phyloP scores from a whole-genome alignment of 2,797 vertebrate genomes.

The Discoglossus pictus region DNA sequence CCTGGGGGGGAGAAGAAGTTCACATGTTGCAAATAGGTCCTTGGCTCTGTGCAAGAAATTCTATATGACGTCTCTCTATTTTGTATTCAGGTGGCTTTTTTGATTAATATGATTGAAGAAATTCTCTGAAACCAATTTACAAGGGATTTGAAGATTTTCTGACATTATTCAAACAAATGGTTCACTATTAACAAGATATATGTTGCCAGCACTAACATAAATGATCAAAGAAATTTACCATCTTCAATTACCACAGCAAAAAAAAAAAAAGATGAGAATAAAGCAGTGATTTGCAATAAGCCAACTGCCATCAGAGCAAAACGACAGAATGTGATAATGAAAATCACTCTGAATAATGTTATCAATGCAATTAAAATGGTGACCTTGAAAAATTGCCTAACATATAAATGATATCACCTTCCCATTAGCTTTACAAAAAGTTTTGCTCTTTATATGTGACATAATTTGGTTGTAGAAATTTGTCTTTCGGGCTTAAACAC shows the following conservation, averaged over 20 bases:
- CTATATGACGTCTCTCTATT: conserved; percentile 32
- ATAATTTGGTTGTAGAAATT: conserved; percentile 4
- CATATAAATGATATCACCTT: conserved; percentile 39
- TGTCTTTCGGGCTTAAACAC: background rate
- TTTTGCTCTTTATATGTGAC: conserved; percentile 5
- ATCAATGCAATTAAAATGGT: conserved; percentile 50
- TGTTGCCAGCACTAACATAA: conserved; percentile 57
- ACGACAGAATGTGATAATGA: conserved; percentile 42
- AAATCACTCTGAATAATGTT: conserved; percentile 48
- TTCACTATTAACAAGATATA: conserved; percentile 60
- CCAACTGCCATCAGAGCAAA: conserved; percentile 56
- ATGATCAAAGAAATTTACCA: conserved; percentile 60
- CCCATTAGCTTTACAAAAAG: conserved; percentile 15
- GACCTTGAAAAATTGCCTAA: conserved; percentile 46
- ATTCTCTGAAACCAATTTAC: conserved; percentile 59
- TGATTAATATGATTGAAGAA: conserved; percentile 62
- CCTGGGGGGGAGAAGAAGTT: conserved; percentile 31
- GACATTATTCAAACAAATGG: conserved; percentile 60
- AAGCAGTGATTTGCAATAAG: conserved; percentile 54
- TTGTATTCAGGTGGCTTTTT: conserved; percentile 55
- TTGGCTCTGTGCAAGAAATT: conserved; percentile 38
- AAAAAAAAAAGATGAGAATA: conserved; percentile 54
- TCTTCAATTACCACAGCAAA: conserved; percentile 56
- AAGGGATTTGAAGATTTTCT: conserved; percentile 58
- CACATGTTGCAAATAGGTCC: conserved; percentile 35